Evolutionary conservation across 2,888 invertebrate species (phyloP), one percentile per base, ranked within the genome.

Genomic region (Dasysyrphus albostriatus): DNA sequence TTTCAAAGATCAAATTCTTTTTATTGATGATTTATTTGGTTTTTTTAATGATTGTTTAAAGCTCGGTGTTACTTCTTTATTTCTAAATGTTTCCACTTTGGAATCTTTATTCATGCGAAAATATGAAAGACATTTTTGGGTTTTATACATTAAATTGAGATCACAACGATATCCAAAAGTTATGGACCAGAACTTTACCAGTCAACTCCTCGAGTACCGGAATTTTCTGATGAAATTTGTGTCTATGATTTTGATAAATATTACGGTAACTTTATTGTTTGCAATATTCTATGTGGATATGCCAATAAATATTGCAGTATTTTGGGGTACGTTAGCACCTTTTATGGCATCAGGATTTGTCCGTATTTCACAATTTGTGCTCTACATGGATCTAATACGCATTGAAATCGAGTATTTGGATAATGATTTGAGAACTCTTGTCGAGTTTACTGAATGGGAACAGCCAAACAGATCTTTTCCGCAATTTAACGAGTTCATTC

Each of bases 401-500:
- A 88, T 89, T 58, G 90, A 92, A 32, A 58, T 91, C 72, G 72
- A 83, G 4, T 88, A 88, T 16, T 19, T 92, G 65, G 89, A 90
- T 0, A 73, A 73, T 1, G 91, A 92, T 44, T 69, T 92, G 37
- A 37, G n/a, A 0, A 83, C 89, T 12, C 78, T 92, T 29, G 90
- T 82, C 5, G 90, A 91, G 3, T 91, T 90, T 79, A 88, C 90
- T 2, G 34, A 77, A n/a, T 91, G 91, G 80, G 89, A 89, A 29
- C 59, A 77, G 3, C 24, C 88, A 56, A 3, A 83, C 47, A 81
- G 88, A 0, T 83, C 88, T 10, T 91, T 91, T 59, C 49, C 29
- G 4, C 89, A 90, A 2, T 91, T 91, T 19, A 90, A 90, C 24
- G 83, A 88, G 0, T 90, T 90, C 37, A 72, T 92, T 12, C 89